Evolutionary conservation across 2,797 vertebrate species (phyloP), one percentile per base, ranked within the genome.

Genomic region (Liasis olivaceus): DNA sequence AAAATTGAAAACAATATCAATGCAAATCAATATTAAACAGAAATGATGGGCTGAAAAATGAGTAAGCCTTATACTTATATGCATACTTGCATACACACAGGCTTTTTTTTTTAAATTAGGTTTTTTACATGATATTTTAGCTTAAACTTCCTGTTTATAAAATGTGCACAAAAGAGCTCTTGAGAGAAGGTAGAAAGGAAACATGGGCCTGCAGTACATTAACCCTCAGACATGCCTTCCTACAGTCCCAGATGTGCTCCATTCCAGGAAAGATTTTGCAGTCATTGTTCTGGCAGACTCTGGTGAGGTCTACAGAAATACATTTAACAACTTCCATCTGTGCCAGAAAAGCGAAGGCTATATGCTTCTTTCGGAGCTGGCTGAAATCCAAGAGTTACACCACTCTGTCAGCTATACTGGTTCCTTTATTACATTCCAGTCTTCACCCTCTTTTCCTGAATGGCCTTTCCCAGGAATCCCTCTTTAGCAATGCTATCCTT

Each of bases 311-410:
- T 64, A 93, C n/a, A 94, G 96, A 92, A 88, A 89, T 81, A 94
- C 72, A 96, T 88, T 96, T 96, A 96, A 96, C 94, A 91, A 93
- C 91, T 94, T 95, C 95, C 96, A 95, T 93, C 94, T 96, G 96
- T 94, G 94, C 93, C 92, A 58, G 77, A 77, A 94, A 96, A 96
- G 93, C 93, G 69, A 96, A 95, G 69, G 15, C 56, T 5, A 84
- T 6, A 59, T 26, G 69, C 26, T 63, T 64, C 88, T 31, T 94
- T 91, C 87, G 93, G 94, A 95, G 56, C 59, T 94, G 95, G 95
- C 96, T 89, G 90, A 90, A 84, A 0, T 93, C 95, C 96, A 96
- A 95, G 17, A 96, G 96, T 96, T 93, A 96, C 95, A 95, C 91
- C 89, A 93, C 89, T 89, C 93, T 92, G 95, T 95, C 95, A 94